Evolutionary conservation across 2,797 vertebrate species (phyloP).

Genomic region (Rhynchonycteris naso): DNA sequence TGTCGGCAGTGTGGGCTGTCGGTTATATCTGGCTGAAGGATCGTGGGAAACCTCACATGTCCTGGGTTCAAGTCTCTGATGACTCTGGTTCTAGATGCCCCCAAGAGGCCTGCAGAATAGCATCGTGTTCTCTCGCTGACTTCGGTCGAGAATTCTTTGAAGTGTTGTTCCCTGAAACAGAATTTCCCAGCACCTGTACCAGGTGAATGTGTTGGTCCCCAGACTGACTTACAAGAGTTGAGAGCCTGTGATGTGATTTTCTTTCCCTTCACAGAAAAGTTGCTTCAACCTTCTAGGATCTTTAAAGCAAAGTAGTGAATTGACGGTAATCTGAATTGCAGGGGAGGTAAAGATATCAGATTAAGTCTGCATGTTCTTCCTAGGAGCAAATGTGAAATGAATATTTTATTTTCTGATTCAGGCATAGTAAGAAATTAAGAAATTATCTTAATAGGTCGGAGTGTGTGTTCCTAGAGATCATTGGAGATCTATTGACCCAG

Average conservation of each 20-base stretch:
- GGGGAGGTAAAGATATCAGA: background rate
- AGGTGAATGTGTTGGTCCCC: background rate
- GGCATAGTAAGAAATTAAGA: background rate
- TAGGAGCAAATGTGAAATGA: background rate
- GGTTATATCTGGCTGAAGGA: background rate
- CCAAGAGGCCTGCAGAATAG: background rate
- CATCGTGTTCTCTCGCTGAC: background rate
- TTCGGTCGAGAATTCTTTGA: background rate
- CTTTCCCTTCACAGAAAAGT: background rate
- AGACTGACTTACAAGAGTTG: background rate
- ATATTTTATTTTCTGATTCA: background rate
- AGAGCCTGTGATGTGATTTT: background rate
- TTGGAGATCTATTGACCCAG: rapidly evolving
- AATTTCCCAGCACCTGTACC: background rate
- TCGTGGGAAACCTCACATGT: background rate
- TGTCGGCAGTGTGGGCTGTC: rapidly evolving
- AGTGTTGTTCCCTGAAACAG: background rate
- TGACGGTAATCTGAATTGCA: background rate
- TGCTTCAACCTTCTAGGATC: background rate
- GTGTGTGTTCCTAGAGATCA: background rate
- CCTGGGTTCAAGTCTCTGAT: background rate
- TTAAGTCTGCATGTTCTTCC: background rate
- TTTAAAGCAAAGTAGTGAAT: background rate
- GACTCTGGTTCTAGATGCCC: background rate
- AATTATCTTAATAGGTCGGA: background rate